Percentiles rank a stretch among this genome's conserved stretches.
These are phyloP conservation scores for Lepus timidus DNA, from an alignment of 2,113 vertebrate species.

Conservation along the genomic window DNA sequence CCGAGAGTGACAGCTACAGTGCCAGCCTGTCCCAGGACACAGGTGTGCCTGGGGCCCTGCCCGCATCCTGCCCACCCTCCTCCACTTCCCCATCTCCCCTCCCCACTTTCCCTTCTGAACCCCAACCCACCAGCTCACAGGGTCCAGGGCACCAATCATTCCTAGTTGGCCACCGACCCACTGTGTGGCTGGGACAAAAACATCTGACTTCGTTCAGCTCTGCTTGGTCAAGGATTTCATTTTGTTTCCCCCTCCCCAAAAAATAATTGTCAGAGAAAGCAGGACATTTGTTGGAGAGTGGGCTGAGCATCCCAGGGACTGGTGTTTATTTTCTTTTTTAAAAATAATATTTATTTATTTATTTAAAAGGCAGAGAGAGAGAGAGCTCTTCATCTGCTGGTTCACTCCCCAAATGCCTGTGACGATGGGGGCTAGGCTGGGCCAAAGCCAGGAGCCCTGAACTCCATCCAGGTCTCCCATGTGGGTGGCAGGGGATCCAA, in stretches of 20 bases:
- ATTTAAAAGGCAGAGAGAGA: no score
- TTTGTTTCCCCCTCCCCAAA: neutral
- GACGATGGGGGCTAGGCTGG: no score
- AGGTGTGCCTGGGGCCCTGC: conserved; percentile 85
- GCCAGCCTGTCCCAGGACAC: conserved; percentile 99
- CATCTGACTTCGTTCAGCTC: neutral
- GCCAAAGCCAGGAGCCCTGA: no score
- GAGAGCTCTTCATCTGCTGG: no score
- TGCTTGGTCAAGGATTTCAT: neutral
- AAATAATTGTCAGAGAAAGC: neutral
- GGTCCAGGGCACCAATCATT: neutral
- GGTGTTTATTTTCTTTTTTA: no score
- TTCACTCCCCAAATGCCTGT: no score
- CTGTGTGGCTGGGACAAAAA: neutral
- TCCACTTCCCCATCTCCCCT: neutral
- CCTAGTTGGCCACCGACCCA: neutral
- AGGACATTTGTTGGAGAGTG: neutral
- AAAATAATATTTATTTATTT: no score
- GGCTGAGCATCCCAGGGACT: neutral
- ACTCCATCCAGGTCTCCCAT: no score
- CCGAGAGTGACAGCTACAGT: conserved; percentile 99
- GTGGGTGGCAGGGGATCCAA: no score
- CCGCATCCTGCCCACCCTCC: neutral
- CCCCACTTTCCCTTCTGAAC: neutral
- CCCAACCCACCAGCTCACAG: neutral